Evolutionary conservation across 35 echinoderm and acorn worm genomes (phyloP).

Genomic region (Ophioderma brevispina): DNA sequence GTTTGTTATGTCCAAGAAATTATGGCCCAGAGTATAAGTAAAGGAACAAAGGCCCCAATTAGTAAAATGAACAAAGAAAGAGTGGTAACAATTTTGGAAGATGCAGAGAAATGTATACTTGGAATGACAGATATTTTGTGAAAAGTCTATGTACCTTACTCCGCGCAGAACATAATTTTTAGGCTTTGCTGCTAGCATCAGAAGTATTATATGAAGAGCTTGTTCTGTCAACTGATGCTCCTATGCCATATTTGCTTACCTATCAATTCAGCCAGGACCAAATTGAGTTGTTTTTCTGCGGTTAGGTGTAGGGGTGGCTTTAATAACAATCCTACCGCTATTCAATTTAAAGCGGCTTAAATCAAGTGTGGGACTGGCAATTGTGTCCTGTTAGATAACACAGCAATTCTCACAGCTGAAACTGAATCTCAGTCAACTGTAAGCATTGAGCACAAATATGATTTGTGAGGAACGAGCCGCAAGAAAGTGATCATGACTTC

Average conservation of each 20-base stretch:
- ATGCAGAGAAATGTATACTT: neutral
- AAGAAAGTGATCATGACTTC: constrained; percentile 51
- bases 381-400: constrained; percentile 9
- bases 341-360: constrained; percentile 17
- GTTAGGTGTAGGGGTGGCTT: too few species aligned
- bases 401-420: constrained; percentile 12
- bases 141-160: too few species aligned
- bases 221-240: neutral
- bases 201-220: too few species aligned
- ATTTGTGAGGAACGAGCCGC: constrained; percentile 33
- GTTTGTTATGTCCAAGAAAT: too few species aligned
- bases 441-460: neutral
- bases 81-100: neutral
- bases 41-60: neutral
- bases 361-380: constrained; percentile 16
- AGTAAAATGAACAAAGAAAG: neutral
- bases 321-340: constrained; percentile 51
- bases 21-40: too few species aligned
- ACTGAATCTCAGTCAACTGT: neutral
- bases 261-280: too few species aligned
- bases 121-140: neutral
- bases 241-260: too few species aligned
- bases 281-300: too few species aligned
- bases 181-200: too few species aligned
- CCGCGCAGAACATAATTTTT: too few species aligned